Base-by-base conservation (phyloP, 2,888 invertebrate genomes). In the Diaprepes abbreviatus region DNA sequence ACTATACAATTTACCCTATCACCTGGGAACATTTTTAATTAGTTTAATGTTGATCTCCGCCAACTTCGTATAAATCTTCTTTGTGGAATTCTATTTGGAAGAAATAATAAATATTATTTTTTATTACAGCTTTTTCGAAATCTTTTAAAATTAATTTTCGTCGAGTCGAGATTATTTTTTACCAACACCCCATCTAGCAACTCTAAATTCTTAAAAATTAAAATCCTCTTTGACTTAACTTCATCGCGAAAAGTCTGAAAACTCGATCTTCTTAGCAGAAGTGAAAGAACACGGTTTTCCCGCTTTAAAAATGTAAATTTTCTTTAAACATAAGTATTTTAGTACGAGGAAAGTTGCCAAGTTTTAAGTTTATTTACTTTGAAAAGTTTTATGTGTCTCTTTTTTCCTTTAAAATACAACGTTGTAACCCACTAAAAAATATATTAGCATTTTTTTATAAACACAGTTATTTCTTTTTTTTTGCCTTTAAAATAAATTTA, bases 271-370 rank as follows among this genome's bases (percentile, higher is more conserved):
- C 45, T 45, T 45, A 45, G 45, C 21, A 21, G 45, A 45, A 45
- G 21, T 45, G 45, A 45, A 45, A 45, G 45, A 45, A 45, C 45
- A 45, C 21, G 45, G 45, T 45, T 45, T 45, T 9, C 21, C 21
- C 45, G 45, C 45, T 45, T 45, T 45, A 45, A 45, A 45, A 45
- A 45, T 45, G 45, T n/a, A 45, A 45, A 45, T 45, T 45, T 21
- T 21, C 45, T 45, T 45, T 45, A 21, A 45, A 45, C 45, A 45
- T 45, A 45, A 45, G 45, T 45, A 36, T 36, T 36, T 36, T 36
- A 3, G 36, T 36, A 45, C 45, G 19, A 21, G 5, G 21, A 45
- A 45, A 45, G 45, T 45, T 45, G 19, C 12, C 19, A 45, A 21
- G 21, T 45, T 45, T 45, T 21, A 45, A 45, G 45, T 45, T 45